Percentiles rank a stretch among this genome's conserved stretches.
phyloP scores from a whole-genome alignment of 2,113 vertebrate genomes.

The Pantherophis guttatus region DNA sequence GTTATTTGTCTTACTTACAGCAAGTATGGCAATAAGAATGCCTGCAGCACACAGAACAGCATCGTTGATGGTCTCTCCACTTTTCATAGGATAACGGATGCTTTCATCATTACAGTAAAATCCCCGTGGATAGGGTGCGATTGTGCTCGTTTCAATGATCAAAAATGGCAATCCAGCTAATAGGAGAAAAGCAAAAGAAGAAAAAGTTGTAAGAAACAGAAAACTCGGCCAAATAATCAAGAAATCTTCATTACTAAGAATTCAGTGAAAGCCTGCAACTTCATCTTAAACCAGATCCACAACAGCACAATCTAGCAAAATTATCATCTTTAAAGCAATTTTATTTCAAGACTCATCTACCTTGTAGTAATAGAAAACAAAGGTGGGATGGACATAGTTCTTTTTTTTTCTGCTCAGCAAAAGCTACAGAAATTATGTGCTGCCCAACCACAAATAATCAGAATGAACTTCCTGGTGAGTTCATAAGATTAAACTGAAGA shows the following conservation, averaged over 20 bases:
- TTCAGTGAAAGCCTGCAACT: neutral
- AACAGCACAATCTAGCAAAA: neutral
- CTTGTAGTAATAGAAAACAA: neutral
- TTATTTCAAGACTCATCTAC: neutral
- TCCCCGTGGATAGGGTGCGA: slow-evolving; percentile 89
- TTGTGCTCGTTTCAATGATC: slow-evolving; percentile 97
- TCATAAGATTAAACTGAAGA: neutral
- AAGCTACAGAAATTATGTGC: neutral
- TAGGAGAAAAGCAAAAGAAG: slow-evolving; percentile 56
- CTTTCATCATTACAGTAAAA: slow-evolving; percentile 95
- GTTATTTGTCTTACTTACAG: slow-evolving; percentile 76
- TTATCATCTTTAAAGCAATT: neutral
- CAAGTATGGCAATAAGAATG: slow-evolving; percentile 93
- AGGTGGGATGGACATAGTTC: neutral
- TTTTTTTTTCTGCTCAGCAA: neutral
- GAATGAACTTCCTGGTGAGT: slow-evolving; percentile 9
- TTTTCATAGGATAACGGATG: slow-evolving; percentile 94
- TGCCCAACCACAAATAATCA: neutral
- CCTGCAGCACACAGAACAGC: slow-evolving; percentile 92
- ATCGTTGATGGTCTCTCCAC: slow-evolving; percentile 93
- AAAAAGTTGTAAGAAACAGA: slow-evolving; percentile 26
- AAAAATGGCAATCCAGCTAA: slow-evolving; percentile 95
- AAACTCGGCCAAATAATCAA: neutral
- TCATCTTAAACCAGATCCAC: accelerated
- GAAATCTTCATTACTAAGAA: neutral